Evolutionary conservation across 1,140 invertebrate species (phyloP), one percentile per base, ranked within the genome.

Genomic region (Hirudo medicinalis): DNA sequence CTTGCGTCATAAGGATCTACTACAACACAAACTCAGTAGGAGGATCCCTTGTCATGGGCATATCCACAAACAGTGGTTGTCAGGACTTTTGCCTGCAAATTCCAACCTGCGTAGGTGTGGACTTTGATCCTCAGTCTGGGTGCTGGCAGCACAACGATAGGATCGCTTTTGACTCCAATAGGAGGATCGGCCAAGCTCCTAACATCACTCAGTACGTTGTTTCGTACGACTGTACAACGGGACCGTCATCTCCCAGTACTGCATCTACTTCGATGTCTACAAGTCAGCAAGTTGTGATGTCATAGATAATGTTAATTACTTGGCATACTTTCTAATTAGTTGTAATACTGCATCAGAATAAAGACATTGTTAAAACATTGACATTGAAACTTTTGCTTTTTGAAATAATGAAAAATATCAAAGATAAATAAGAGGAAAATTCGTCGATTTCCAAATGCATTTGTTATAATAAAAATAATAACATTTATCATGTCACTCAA

Each of bases 1-100:
- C 22, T 11, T 63, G 57, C 57, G 22, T 63, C 1, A 63, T 63
- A 63, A 32, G 0, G 22, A 63, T 32, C 29, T 63, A 63, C 57
- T 32, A 63, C 22, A 63, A 63, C 57, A 63, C 57, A 63, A 63
- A 63, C 57, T 63, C 57, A 11, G 22, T 13, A 63, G 57, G 57
- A 22, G 57, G 57, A 19, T 22, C 57, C 19, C 19, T 25, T 1
- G 57, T 63, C 29, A 13, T 63, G 22, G 57, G 57, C 9, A n/a
- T 63, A 6, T 0, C 29, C 13, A 25, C 57, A 20, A n/a, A 15
- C 19, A 13, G 8, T 6, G 17, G 22, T 11, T 63, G 57, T n/a
- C 29, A 13, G 57, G 29, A 32, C 57, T 63, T 63, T 15, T 63
- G 57, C 29, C 15, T 63, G 13, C 22, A 32, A 22, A 63, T 22